These are phyloP conservation scores for Macaca mulatta DNA, from an alignment of 2,113 vertebrate genomes.

Conservation along the genomic window DNA sequence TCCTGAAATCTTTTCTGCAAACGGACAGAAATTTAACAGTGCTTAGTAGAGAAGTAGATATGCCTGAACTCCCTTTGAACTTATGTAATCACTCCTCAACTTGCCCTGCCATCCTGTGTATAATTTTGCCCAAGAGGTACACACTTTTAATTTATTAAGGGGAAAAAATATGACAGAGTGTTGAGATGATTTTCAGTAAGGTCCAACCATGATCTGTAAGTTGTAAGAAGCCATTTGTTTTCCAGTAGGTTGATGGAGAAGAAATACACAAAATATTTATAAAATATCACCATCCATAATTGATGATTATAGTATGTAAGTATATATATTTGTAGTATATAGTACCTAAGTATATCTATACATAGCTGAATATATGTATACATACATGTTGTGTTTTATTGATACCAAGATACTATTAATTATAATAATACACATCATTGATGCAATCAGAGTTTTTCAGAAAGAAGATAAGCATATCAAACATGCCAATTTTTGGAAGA, in stretches of 20 bases:
- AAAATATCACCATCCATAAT: background rate
- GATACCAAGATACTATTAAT: background rate
- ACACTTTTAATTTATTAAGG: background rate
- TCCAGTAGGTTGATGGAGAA: background rate
- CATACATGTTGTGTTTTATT: background rate
- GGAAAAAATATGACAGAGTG: background rate
- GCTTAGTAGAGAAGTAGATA: conserved; percentile 10
- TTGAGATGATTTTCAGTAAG: background rate
- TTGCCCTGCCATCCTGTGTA: background rate
- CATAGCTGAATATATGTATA: background rate
- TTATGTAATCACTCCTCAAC: background rate
- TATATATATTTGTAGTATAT: background rate
- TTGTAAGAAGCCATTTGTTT: background rate
- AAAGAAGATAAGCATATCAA: background rate
- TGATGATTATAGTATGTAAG: background rate
- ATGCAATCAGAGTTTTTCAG: background rate
- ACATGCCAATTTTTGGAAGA: background rate
- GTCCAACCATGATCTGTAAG: background rate
- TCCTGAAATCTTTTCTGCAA: background rate
- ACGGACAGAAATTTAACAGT: background rate
- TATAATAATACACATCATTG: background rate
- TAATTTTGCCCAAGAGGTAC: background rate
- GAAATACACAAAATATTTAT: background rate
- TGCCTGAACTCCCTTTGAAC: background rate
- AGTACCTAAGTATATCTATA: too few relatives aligned